Evolutionary conservation across 2,888 invertebrate genomes (phyloP), one percentile per base, ranked within the genome.

Genomic region (Acronicta alni): DNA sequence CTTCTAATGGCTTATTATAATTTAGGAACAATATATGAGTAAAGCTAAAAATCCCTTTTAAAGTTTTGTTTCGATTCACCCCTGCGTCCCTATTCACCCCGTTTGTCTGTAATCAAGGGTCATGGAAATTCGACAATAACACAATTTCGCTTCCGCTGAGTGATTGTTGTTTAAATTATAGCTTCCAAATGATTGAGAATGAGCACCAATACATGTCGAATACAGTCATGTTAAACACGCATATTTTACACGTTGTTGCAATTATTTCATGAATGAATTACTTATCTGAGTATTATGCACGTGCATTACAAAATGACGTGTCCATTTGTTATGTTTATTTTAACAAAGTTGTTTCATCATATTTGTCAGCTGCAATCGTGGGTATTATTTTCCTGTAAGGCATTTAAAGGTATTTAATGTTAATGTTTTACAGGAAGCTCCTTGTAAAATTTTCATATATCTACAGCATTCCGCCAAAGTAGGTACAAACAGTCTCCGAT

Each of bases 221-320:
- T n/a, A n/a, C 2, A 15, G 18, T 37, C 17, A 20, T 41, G 42
- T 53, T 42, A 51, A 14, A 14, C 10, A n/a, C 7, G 37, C 30
- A 52, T 15, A n/a, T 35, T 32, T 32, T 7, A 44, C 35, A 49
- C 35, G 26, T 42, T 56, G 35, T 49, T 45, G 32, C 26, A 41
- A 41, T 56, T 63, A 30, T 35, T 45, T 48, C 20, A 1, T 20
- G 12, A 62, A 44, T 35, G 10, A 16, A 14, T 32, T n/a, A 26
- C 20, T 16, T 18, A 30, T 15, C 37, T 12, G 32, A 54, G 18
- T 46, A 35, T 15, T 18, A 1, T 54, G 38, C 12, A 23, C 44
- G 35, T 20, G 46, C 12, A 44, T 57, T n/a, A 44, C 12, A 14
- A 35, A 37, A 38, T 65, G 20, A 32, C 44, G 17, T 52, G 30